Evolutionary conservation across 2,888 invertebrate species (phyloP).

Genomic region (Andricus curvator): DNA sequence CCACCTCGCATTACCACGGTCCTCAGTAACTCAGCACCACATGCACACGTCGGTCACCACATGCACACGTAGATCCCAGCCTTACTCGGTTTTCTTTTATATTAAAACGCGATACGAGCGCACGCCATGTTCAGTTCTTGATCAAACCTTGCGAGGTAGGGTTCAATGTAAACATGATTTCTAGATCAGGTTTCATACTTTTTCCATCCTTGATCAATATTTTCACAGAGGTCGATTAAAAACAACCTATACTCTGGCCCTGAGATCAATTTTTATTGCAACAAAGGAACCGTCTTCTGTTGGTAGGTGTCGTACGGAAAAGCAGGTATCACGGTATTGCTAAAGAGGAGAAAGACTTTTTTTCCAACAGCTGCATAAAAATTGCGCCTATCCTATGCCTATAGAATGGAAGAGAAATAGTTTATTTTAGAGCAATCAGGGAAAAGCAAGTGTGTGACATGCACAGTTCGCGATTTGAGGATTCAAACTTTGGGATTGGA

Average conservation of each 20-base stretch:
- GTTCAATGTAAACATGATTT: slow-evolving; percentile 15
- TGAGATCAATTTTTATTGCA: no score
- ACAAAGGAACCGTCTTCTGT: no score
- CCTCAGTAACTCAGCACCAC: slow-evolving; percentile 23
- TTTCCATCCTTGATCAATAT: background rate
- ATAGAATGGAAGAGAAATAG: no score
- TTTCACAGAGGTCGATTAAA: background rate
- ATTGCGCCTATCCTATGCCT: no score
- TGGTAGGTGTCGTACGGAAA: no score
- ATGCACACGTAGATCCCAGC: slow-evolving; percentile 4
- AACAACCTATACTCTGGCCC: background rate
- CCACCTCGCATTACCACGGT: slow-evolving; percentile 49
- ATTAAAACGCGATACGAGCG: slow-evolving; percentile 20
- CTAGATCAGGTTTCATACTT: background rate
- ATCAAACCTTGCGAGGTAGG: background rate
- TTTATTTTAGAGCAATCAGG: no score
- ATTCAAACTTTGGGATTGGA: no score
- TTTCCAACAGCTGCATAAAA: no score
- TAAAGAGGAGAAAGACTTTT: no score
- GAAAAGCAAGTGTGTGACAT: no score
- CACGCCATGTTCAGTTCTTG: background rate
- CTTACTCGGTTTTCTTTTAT: slow-evolving; percentile 14
- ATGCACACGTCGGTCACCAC: slow-evolving; percentile 16
- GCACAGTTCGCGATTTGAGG: no score
- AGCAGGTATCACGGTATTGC: no score